A percentile compares a stretch with the other conserved stretches of the same genome.
phyloP scores from a whole-genome alignment of 2,888 invertebrate species.

The Hoplodrina ambigua region DNA sequence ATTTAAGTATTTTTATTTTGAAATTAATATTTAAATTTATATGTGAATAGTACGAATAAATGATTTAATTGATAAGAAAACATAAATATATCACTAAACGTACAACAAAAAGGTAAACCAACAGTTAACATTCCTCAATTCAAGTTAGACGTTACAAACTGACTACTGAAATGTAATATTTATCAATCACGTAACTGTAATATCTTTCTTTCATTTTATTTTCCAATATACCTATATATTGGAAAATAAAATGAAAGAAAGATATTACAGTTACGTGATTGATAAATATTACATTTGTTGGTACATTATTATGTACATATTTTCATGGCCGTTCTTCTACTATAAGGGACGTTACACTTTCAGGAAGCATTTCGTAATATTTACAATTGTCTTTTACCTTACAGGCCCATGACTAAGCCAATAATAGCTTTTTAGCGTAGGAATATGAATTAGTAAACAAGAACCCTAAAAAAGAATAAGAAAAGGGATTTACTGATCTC shows the following conservation, averaged over 20 bases:
- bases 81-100: too few relatives aligned
- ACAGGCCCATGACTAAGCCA: too few relatives aligned
- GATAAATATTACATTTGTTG: constrained; percentile 29
- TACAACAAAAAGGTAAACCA: too few relatives aligned
- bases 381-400: background rate
- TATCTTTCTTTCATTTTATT: constrained; percentile 41
- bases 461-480: too few relatives aligned
- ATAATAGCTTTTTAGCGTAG: too few relatives aligned
- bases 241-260: constrained; percentile 39
- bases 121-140: constrained; percentile 18
- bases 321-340: constrained; percentile 14
- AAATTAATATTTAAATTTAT: too few relatives aligned
- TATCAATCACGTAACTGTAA: constrained; percentile 29
- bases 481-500: too few relatives aligned
- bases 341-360: constrained; percentile 13
- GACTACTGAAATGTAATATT: constrained; percentile 24
- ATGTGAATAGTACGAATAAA: background rate
- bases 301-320: constrained; percentile 35
- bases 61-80: too few relatives aligned
- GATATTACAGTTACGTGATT: constrained; percentile 23
- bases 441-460: too few relatives aligned
- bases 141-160: too few relatives aligned
- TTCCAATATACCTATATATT: constrained; percentile 34
- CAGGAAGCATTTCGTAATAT: background rate
- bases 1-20: too few relatives aligned